Evolutionary conservation across 2,888 invertebrate species (phyloP).

Genomic region (Cephalotes varians): DNA sequence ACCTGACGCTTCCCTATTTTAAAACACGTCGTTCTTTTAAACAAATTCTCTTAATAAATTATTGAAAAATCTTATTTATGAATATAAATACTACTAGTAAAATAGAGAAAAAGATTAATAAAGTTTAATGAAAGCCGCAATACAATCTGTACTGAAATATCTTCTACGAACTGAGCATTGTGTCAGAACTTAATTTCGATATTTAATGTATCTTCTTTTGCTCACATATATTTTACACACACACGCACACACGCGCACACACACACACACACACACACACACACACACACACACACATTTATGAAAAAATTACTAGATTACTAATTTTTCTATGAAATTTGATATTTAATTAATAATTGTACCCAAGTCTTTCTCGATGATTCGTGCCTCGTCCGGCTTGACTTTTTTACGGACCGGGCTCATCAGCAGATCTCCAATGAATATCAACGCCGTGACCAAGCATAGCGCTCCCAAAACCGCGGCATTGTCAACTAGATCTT

Average conservation of each 20-base stretch:
- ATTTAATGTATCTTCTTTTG: neutral
- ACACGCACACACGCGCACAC: no score
- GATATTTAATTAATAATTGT: conserved; percentile 51
- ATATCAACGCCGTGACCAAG: conserved; percentile 89
- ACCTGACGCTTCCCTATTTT: conserved; percentile 63
- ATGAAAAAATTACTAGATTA: neutral
- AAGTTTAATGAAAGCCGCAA: neutral
- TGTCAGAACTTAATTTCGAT: neutral
- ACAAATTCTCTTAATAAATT: neutral
- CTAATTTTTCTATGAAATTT: neutral
- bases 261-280: no score
- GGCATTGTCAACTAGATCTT: conserved; percentile 90
- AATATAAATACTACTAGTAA: neutral
- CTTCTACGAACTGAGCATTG: neutral
- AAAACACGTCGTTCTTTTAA: neutral
- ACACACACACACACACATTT: no score
- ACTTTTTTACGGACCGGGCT: conserved; percentile 74
- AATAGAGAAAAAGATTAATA: neutral
- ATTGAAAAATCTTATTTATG: neutral
- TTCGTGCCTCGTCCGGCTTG: conserved; percentile 76
- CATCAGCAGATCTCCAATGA: conserved; percentile 89
- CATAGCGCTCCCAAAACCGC: conserved; percentile 90
- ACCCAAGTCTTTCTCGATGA: conserved; percentile 79
- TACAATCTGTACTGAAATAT: neutral
- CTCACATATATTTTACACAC: no score